Base-by-base conservation (phyloP, 2,797 vertebrate species). In the Tadarida brasiliensis region DNA sequence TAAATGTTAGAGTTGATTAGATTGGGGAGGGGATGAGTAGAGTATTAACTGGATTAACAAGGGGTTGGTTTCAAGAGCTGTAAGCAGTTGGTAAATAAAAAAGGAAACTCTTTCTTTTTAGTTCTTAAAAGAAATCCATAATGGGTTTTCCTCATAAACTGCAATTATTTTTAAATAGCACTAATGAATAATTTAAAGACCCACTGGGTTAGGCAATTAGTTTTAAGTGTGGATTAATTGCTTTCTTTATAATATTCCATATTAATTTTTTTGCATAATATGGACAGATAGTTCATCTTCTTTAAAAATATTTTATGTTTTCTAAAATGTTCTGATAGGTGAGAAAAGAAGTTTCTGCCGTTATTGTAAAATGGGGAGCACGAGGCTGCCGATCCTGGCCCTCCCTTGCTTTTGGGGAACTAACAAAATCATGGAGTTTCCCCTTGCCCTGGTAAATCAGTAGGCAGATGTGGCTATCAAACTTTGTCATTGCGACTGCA, bases 101-200 rank as follows among this genome's bases (percentile, higher is more conserved):
- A 90, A 59, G 84, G n/a, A 87, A 87, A 51, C 14, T 22, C 33
- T 93, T 96, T 94, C 85, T 92, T 97, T 92, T 82, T 95, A 51
- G 88, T 92, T 96, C 92, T 96, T 96, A 97, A 95, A 97, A 95
- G 96, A 96, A 97, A 96, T 97, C 93, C 91, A 86, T 97, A 97
- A 97, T 91, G 94, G 90, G 94, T 90, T 97, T 97, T 97, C 94
- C 83, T 97, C 95, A 97, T 97, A 97, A 97, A 97, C 86, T 91
- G 94, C 94, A 97, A 97, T 98, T 98, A 98, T 98, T 97, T 98
- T 97, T 96, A 97, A 97, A 97, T 92, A 97, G 96, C 81, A 24
- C 96, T 97, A 96, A 97, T 97, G 97, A 97, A 97, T 98, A 97
- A 98, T 98, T 97, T 97, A 97, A 97, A 98, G 96, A 97, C 95